Conservation (phyloP, 2,797 vertebrate species). For the Crenichthys baileyi region DNA sequence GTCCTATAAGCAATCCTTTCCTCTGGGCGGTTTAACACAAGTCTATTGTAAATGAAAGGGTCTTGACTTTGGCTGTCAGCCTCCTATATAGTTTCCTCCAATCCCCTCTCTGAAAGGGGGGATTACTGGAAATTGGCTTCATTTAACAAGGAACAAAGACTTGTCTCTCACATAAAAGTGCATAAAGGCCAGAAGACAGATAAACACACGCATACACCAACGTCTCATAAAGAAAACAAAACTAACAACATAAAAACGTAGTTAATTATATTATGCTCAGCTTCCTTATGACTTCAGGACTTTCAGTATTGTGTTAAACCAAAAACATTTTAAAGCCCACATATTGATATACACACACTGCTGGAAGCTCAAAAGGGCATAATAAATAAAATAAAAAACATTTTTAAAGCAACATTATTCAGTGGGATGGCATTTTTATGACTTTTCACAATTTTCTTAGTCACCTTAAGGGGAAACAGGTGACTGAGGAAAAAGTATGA, state of each 20-base stretch:
- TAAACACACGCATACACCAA: slow-evolving; percentile 10
- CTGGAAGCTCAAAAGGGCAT: background rate
- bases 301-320: slow-evolving; percentile 16
- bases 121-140: slow-evolving; percentile 72
- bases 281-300: slow-evolving; percentile 25
- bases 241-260: background rate
- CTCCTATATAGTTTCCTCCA: slow-evolving; percentile 47
- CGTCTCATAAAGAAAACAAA: background rate
- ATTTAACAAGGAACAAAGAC: slow-evolving; percentile 57
- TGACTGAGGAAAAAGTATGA: slow-evolving; percentile 5
- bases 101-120: slow-evolving; percentile 61
- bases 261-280: slow-evolving; percentile 2
- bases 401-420: slow-evolving; percentile 1
- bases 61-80: slow-evolving; percentile 55
- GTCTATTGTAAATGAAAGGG: slow-evolving; percentile 57
- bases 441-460: background rate
- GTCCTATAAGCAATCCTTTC: slow-evolving; percentile 49
- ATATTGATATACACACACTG: background rate
- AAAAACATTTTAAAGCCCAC: slow-evolving; percentile 12
- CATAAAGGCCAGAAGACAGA: background rate
- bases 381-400: slow-evolving; percentile 18
- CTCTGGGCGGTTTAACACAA: slow-evolving; percentile 46
- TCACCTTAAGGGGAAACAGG: background rate
- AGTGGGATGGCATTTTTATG: background rate
- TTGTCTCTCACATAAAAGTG: slow-evolving; percentile 13